These are phyloP conservation scores for Creontiades dilutus DNA, from an alignment of 2,888 invertebrate species.

Conservation along the genomic window DNA sequence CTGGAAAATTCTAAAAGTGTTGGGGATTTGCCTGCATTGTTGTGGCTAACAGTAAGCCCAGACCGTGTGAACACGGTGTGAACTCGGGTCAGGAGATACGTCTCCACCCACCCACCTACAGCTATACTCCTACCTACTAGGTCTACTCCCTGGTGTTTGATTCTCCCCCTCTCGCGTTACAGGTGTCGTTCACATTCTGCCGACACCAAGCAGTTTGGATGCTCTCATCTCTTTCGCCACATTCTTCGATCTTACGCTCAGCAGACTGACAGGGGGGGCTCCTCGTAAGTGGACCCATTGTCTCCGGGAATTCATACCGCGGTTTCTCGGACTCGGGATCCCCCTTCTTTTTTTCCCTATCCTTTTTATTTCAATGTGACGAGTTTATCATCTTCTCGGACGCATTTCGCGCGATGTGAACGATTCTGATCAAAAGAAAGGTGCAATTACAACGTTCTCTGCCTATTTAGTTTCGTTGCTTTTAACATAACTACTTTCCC, in stretches of 20 bases:
- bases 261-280: background rate
- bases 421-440: no score
- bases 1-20: no score
- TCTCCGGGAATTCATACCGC: slow-evolving; percentile 8
- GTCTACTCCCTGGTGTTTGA: background rate
- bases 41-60: no score
- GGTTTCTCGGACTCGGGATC: slow-evolving; percentile 2
- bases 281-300: slow-evolving; percentile 5
- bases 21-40: no score
- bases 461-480: no score
- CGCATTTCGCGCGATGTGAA: no score
- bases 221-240: slow-evolving; percentile 13
- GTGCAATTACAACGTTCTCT: no score
- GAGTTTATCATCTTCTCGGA: background rate
- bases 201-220: slow-evolving; percentile 9
- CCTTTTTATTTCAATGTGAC: background rate
- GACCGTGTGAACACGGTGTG: no score
- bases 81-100: no score
- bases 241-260: background rate
- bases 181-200: slow-evolving; percentile 10
- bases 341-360: background rate
- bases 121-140: no score
- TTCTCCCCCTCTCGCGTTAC: slow-evolving; percentile 23
- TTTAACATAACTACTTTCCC: no score
- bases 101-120: no score